Percentiles rank a stretch among this genome's conserved stretches.
phyloP scores from a whole-genome alignment of 2,113 vertebrate genomes.

The Muntiacus muntjak region DNA sequence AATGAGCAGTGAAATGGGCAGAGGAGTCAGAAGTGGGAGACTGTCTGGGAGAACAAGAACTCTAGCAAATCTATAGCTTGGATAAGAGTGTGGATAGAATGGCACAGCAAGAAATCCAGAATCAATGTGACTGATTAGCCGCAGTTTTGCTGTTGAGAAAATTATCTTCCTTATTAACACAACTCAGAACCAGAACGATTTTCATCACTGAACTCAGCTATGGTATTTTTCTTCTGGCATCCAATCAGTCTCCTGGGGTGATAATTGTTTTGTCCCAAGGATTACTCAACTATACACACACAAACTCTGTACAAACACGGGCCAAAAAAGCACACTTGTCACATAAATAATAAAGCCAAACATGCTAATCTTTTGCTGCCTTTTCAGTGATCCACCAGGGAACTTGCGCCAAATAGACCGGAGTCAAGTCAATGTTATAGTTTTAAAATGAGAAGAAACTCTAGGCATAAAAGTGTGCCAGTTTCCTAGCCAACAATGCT shows the following conservation, averaged over 20 bases:
- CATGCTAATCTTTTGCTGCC: background rate
- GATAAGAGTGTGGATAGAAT: background rate
- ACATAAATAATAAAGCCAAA: slow-evolving; percentile 17
- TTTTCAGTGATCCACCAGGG: background rate
- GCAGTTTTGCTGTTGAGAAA: background rate
- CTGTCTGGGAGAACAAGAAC: background rate
- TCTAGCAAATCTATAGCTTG: background rate
- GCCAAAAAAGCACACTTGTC: background rate
- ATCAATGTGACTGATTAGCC: background rate
- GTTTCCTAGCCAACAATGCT: background rate
- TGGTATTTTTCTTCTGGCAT: slow-evolving; percentile 48
- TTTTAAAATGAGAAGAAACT: slow-evolving; percentile 40
- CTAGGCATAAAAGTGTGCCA: background rate
- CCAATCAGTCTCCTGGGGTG: background rate
- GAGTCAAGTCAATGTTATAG: background rate
- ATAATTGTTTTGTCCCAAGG: background rate
- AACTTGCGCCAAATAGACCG: slow-evolving; percentile 31
- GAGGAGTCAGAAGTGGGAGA: background rate
- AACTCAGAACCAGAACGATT: background rate
- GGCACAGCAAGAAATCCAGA: background rate
- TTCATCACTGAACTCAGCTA: background rate
- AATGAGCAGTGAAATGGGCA: background rate
- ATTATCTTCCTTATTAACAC: background rate
- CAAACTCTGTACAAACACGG: background rate
- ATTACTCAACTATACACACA: background rate